Base-by-base conservation (phyloP, 2,888 invertebrate genomes). In the Synanthedon vespiformis region DNA sequence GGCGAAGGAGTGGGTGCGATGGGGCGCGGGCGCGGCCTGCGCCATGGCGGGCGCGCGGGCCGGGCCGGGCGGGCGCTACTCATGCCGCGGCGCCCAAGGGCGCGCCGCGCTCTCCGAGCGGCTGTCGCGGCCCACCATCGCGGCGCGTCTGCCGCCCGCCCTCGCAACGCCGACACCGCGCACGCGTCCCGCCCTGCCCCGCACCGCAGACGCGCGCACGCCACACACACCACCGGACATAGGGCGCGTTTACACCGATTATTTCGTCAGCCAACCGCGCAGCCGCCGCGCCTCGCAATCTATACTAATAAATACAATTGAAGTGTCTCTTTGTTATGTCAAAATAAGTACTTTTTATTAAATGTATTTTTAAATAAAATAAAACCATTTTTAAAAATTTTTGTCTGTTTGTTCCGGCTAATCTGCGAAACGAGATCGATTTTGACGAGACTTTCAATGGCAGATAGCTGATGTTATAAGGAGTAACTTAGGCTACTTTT, bases 1-100 rank as follows among this genome's bases (percentile, higher is more conserved):
- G 89, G 94, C 94, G 93, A 99, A 99, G 92, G 95, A 96, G 92
- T 99, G 99, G 83, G 89, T 89, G 88, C 88, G 87, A 85, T 89
- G 89, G 80, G 89, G 89, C 89, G 89, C 89, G 87, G 87, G 89
- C 86, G 84, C 85, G 86, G 86, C 86, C 86, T 85, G 87, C 86
- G 86, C 86, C 86, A 84, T 85, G 83, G 84, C 84, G 80, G 84
- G 82, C 82, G 85, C 85, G 74, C 80, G 80, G 82, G 85, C 83
- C 86, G 84, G 80, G 84, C 84, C 82, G 80, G 74, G 80, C 80
- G 68, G 74, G 78, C 83, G 82, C 85, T 81, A 82, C 84, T 83
- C 86, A 86, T 85, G 81, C 81, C 83, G 86, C 84, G 85, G 84
- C 88, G 88, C 88, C 86, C 80, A 76, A 74, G 80, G 86, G 88